Evolutionary conservation across 2,888 invertebrate genomes (phyloP), one percentile per base, ranked within the genome.

Genomic region (Entomobrya proxima): DNA sequence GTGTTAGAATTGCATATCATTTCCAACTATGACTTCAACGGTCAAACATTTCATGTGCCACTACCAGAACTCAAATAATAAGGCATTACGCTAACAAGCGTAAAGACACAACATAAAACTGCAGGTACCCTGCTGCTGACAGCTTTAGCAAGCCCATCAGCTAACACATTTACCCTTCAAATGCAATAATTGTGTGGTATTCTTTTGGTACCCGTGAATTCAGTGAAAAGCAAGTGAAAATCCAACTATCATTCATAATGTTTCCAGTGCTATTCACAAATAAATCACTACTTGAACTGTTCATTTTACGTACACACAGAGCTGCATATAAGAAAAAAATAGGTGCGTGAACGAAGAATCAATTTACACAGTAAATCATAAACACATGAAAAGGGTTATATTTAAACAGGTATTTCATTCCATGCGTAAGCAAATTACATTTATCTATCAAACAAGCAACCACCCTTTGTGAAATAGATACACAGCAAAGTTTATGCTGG

Each of bases 291-390:
- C 13, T 35, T 47, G 55, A 55, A 67, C 69, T 84, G 84, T 52
- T 85, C 85, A 85, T 79, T 85, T 84, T 77, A 75, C 79, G 78
- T 85, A 64, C 74, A 79, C 30, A n/a, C n/a, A n/a, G n/a, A n/a
- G n/a, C n/a, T n/a, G n/a, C n/a, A n/a, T n/a, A n/a, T n/a, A n/a
- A n/a, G n/a, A n/a, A n/a, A n/a, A n/a, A n/a, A n/a, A n/a, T n/a
- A 64, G 6, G 11, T 24, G 32, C 27, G 64, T 37, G 37, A 72
- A 78, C 74, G 15, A 37, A 55, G 74, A 85, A 85, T 85, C 85
- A 85, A 85, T 85, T 85, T 85, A 78, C 85, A 78, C 78, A 72
- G 69, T 85, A 85, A 78, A 85, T 85, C 85, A 85, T 85, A 85
- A 24, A 61, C 32, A 55, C 40, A 58, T 7, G n/a, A 9, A 30